phyloP scores from a whole-genome alignment of 2,888 invertebrate species.

The Amiota communis region DNA sequence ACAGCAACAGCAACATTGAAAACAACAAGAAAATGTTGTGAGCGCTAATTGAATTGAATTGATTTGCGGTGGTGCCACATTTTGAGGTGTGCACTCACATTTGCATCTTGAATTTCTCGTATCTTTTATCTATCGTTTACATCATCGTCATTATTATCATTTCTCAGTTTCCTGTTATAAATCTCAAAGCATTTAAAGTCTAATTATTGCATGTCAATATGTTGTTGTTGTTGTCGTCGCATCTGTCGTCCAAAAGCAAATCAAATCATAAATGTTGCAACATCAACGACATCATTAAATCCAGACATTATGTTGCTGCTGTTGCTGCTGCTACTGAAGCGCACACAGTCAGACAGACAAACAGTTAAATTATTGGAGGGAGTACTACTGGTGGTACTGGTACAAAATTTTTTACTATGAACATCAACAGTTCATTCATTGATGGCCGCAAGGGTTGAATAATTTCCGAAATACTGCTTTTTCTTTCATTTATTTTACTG shows the following conservation, averaged over 20 bases:
- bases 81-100: conserved; percentile 16
- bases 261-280: conserved; percentile 8
- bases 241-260: conserved; percentile 7
- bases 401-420: too few relatives aligned
- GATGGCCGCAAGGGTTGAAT: conserved; percentile 56
- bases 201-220: conserved; percentile 23
- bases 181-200: conserved; percentile 24
- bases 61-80: conserved; percentile 43
- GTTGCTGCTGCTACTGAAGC: background rate
- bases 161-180: conserved; percentile 19
- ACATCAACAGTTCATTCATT: too few relatives aligned
- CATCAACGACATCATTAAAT: conserved; percentile 8
- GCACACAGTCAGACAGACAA: background rate
- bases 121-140: conserved; percentile 1
- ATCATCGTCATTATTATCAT: background rate
- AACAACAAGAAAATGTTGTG: conserved; percentile 40
- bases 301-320: conserved; percentile 1
- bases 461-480: conserved; percentile 48
- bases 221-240: conserved; percentile 10
- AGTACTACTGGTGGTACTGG: background rate
- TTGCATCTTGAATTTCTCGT: background rate
- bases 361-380: background rate
- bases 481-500: background rate
- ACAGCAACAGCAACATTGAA: conserved; percentile 27
- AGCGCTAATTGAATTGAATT: conserved; percentile 47